phyloP scores from a whole-genome alignment of 23 tunicate species.

The Ciona savignyi region DNA sequence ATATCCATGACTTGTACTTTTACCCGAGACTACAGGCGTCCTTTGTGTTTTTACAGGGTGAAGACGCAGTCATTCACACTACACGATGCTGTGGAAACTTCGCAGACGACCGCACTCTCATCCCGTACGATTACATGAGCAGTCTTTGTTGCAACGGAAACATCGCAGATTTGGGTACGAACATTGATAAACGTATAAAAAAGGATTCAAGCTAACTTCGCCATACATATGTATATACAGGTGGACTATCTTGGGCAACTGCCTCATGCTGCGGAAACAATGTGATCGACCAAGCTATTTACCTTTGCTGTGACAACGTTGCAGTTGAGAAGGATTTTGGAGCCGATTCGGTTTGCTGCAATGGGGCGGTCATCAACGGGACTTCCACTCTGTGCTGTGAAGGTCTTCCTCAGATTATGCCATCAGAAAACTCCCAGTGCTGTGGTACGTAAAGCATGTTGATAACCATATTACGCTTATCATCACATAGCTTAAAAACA shows the following conservation, averaged over 20 bases:
- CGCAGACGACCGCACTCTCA: slow-evolving; percentile 18
- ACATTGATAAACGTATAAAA: too few species aligned
- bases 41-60: not conserved
- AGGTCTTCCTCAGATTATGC: slow-evolving; percentile 1
- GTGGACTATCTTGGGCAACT: not conserved
- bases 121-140: slow-evolving; percentile 69
- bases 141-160: slow-evolving; percentile 69
- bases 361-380: slow-evolving; percentile 31
- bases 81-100: slow-evolving; percentile 90
- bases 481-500: not conserved
- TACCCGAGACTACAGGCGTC: slow-evolving; percentile 5
- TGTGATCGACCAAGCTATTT: slow-evolving; percentile 5
- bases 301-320: slow-evolving; percentile 25
- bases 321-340: slow-evolving; percentile 17
- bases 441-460: slow-evolving; percentile 15
- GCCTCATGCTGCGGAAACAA: slow-evolving; percentile 24
- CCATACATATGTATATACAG: too few species aligned
- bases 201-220: too few species aligned
- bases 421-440: slow-evolving; percentile 9
- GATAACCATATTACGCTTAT: not conserved
- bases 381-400: slow-evolving; percentile 27
- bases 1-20: too few species aligned
- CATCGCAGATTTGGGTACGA: slow-evolving; percentile 59
- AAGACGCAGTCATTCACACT: slow-evolving; percentile 48
- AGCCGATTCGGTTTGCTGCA: slow-evolving; percentile 50